Evolutionary conservation across 2,888 invertebrate species (phyloP).

Genomic region (Melieria crassipennis): DNA sequence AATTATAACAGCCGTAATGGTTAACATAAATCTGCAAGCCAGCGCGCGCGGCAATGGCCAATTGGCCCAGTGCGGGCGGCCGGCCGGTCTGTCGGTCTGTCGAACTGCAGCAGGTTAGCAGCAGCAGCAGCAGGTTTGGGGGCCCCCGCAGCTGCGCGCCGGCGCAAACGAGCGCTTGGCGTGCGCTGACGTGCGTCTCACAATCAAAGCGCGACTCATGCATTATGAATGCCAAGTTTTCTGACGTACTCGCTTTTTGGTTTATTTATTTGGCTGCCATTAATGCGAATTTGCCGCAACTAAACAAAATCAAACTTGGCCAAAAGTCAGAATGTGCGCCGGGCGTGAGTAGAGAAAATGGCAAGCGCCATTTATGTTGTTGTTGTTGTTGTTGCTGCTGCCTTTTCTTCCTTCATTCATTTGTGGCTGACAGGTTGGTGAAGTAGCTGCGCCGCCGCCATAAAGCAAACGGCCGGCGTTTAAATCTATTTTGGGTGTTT

Average conservation of each 20-base stretch:
- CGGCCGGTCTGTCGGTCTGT: slow-evolving; percentile 15
- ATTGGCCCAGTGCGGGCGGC: slow-evolving; percentile 23
- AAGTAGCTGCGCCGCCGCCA: slow-evolving; percentile 5
- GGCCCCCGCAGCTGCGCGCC: too few species aligned
- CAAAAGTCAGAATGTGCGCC: too few species aligned
- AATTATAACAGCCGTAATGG: slow-evolving; percentile 64
- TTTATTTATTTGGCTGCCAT: slow-evolving; percentile 54
- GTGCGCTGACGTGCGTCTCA: neutral
- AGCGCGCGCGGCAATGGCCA: slow-evolving; percentile 20
- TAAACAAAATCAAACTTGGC: too few species aligned
- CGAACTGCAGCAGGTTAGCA: slow-evolving; percentile 30
- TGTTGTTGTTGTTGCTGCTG: slow-evolving; percentile 14
- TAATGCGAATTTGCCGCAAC: slow-evolving; percentile 43
- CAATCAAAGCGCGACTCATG: slow-evolving; percentile 49
- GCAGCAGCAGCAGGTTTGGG: neutral
- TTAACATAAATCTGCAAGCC: slow-evolving; percentile 58
- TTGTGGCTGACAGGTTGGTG: slow-evolving; percentile 55
- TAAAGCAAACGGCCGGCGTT: slow-evolving; percentile 25
- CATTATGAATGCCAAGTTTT: slow-evolving; percentile 60
- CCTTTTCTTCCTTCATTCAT: slow-evolving; percentile 24
- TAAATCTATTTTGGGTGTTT: slow-evolving; percentile 48
- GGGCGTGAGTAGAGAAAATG: neutral
- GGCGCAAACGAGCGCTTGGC: neutral
- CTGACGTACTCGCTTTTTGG: slow-evolving; percentile 58
- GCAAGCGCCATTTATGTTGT: slow-evolving; percentile 46